A percentile compares a stretch with the other conserved stretches of the same genome.
Evolutionary conservation across 2,113 vertebrate species (phyloP).

Genomic region (Gadus chalcogrammus): DNA sequence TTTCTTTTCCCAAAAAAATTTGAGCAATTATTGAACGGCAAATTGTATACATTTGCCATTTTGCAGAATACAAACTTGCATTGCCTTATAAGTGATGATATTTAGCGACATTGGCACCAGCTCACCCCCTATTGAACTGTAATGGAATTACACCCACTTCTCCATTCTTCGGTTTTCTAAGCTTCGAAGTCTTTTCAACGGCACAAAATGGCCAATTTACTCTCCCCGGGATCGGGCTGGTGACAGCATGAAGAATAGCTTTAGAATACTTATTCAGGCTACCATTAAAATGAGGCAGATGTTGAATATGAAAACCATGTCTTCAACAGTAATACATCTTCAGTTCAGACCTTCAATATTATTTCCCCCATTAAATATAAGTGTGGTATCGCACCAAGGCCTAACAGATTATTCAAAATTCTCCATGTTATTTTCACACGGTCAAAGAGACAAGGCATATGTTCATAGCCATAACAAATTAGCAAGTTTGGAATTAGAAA

Average conservation of each 20-base stretch:
- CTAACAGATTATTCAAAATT: too few species aligned
- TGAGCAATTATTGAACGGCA: neutral
- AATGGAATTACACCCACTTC: neutral
- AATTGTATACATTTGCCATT: neutral
- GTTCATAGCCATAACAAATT: too few species aligned
- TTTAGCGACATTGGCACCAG: neutral
- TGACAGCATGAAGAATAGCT: slow-evolving; percentile 1
- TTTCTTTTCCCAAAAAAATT: neutral
- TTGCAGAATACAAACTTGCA: neutral
- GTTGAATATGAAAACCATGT: neutral
- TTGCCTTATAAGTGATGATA: neutral
- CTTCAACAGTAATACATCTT: too few species aligned
- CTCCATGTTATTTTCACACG: too few species aligned
- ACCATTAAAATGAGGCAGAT: neutral
- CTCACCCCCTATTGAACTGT: neutral
- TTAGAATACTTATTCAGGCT: neutral
- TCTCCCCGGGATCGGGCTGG: neutral
- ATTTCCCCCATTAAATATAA: neutral
- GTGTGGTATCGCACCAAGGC: neutral
- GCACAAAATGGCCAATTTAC: neutral
- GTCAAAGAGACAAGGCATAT: too few species aligned
- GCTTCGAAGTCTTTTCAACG: neutral
- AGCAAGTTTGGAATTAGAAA: too few species aligned
- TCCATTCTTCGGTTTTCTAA: neutral
- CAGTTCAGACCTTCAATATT: neutral